Evolutionary conservation across 2,113 vertebrate species (phyloP).

Genomic region (Quiscalus mexicanus): DNA sequence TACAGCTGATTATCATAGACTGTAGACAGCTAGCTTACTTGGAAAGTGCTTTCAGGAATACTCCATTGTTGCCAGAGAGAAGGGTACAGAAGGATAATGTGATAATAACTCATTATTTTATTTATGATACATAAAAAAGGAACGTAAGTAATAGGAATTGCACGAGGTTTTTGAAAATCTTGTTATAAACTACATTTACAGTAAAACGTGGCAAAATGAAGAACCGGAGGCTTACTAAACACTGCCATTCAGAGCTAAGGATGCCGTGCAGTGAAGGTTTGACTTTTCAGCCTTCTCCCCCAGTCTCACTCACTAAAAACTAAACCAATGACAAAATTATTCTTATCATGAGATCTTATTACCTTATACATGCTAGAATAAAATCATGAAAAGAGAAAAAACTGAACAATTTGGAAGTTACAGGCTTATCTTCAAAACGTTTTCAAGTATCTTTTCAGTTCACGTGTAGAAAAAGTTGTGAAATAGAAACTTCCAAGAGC

Average conservation of each 20-base stretch:
- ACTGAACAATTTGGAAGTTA: not conserved
- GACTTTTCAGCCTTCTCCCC: not conserved
- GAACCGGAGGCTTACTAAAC: not conserved
- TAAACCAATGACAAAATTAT: not conserved
- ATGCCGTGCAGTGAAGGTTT: not conserved
- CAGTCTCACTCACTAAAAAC: not conserved
- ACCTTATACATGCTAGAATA: not conserved
- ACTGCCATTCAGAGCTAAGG: not conserved
- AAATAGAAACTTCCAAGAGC: not conserved
- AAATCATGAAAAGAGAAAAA: not conserved
- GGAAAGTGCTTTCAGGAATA: not conserved
- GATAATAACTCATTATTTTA: not conserved
- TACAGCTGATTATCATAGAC: slow-evolving; percentile 55
- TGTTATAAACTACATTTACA: not conserved
- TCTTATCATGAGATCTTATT: not conserved
- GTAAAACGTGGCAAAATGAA: not conserved
- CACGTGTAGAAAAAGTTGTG: not conserved
- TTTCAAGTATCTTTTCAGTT: not conserved
- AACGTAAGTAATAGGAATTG: not conserved
- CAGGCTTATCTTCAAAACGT: not conserved
- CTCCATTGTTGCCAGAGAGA: not conserved
- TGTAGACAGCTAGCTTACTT: slow-evolving; percentile 16
- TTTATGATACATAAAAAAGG: not conserved
- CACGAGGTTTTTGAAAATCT: not conserved
- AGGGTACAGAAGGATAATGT: not conserved